These are phyloP conservation scores for Bombycilla garrulus DNA, from an alignment of 2,113 vertebrate genomes.

Conservation along the genomic window DNA sequence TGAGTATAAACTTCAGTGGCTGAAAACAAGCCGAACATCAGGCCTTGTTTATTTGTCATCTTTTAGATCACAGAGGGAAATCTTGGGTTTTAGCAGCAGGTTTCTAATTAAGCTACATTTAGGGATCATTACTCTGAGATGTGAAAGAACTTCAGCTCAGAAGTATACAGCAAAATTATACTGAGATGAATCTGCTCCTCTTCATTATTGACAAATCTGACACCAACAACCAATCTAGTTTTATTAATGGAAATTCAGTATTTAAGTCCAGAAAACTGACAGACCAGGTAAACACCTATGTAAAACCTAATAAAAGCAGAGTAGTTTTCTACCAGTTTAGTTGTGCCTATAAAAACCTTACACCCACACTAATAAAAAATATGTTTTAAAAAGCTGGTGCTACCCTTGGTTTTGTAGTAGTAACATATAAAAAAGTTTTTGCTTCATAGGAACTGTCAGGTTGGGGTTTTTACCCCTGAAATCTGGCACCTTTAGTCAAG, in stretches of 20 bases:
- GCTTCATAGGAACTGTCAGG: background rate
- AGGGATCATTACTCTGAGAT: background rate
- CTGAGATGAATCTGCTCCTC: background rate
- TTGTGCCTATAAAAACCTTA: background rate
- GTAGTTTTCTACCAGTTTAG: background rate
- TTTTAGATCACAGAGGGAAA: background rate
- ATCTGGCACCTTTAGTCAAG: background rate
- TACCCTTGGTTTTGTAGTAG: background rate
- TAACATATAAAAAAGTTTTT: background rate
- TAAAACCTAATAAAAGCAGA: background rate
- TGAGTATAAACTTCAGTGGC: background rate
- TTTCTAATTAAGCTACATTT: background rate
- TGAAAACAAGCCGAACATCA: background rate
- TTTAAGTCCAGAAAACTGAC: background rate
- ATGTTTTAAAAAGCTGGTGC: background rate
- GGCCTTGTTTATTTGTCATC: background rate
- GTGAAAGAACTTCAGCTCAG: background rate
- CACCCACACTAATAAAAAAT: background rate
- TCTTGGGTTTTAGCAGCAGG: background rate
- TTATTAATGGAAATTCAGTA: background rate
- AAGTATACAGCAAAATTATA: background rate
- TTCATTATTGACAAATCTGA: background rate
- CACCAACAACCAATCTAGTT: fast-evolving
- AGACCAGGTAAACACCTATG: background rate
- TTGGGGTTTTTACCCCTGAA: fast-evolving